These are phyloP conservation scores for Pristiophorus japonicus DNA, from an alignment of 2,113 vertebrate species.

Conservation along the genomic window DNA sequence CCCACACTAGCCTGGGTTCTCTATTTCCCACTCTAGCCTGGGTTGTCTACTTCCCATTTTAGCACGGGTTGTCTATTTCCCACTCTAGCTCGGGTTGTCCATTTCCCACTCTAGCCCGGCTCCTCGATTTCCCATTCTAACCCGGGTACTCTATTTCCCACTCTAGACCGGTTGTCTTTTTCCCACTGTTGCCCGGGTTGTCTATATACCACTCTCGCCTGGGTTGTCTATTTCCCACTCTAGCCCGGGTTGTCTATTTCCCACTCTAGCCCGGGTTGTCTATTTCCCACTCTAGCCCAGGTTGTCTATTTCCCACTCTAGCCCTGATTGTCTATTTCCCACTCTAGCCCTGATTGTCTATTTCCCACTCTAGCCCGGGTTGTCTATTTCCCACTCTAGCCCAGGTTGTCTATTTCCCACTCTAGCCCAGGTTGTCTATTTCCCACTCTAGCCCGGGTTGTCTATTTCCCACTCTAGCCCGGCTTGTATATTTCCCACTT, in stretches of 20 bases:
- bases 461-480: neutral
- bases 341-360: neutral
- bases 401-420: neutral
- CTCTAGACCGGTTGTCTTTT: neutral
- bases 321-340: no score
- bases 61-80: neutral
- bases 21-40: neutral
- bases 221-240: neutral
- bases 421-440: neutral
- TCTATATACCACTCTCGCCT: neutral
- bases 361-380: neutral
- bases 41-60: no score
- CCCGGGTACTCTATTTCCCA: neutral
- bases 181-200: neutral
- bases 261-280: neutral
- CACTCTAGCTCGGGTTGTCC: neutral
- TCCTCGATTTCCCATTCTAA: no score
- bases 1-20: neutral
- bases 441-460: neutral
- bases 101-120: neutral
- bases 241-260: neutral
- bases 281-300: neutral
- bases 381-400: neutral
- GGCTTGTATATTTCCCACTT: no score
- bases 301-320: neutral